Conservation (phyloP, 2,888 invertebrate species). For the Steinernema hermaphroditum region DNA sequence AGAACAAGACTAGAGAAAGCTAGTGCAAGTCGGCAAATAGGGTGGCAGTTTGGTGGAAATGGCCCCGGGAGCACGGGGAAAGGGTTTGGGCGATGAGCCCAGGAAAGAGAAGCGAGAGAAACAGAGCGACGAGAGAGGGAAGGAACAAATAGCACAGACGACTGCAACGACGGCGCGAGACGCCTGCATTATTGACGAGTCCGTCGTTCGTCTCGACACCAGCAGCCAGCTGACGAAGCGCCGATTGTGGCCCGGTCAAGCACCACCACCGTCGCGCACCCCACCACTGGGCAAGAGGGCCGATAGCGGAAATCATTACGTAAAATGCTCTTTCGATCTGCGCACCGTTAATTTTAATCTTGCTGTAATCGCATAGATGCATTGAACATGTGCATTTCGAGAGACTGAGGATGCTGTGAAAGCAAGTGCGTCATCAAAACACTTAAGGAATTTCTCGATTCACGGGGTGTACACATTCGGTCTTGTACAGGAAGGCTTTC, state of each 20-base stretch:
- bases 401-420: background rate
- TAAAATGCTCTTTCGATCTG: background rate
- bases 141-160: constrained; percentile 23
- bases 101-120: constrained; percentile 4
- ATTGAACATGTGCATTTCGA: background rate
- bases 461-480: too few species aligned
- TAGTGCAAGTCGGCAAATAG: constrained; percentile 21
- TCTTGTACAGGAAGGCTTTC: background rate
- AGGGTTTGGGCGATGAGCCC: constrained; percentile 12
- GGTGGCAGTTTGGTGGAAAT: constrained; percentile 30
- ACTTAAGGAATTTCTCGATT: too few species aligned
- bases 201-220: constrained; percentile 18
- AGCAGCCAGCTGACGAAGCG: constrained; percentile 27
- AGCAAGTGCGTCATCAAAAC: too few species aligned
- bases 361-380: background rate
- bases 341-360: background rate
- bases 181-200: constrained; percentile 31
- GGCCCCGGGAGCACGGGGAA: constrained; percentile 29
- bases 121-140: constrained; percentile 15
- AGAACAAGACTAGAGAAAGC: constrained; percentile 9
- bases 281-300: background rate
- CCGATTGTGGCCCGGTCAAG: constrained; percentile 22
- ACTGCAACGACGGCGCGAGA: constrained; percentile 27
- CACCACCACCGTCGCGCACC: background rate
- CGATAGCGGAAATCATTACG: background rate